Evolutionary conservation across 30 jellyfish, hydroid and myxozoan genomes (phyloP), one percentile per base, ranked within the genome.

Genomic region (Pseudorhiza aurosa): DNA sequence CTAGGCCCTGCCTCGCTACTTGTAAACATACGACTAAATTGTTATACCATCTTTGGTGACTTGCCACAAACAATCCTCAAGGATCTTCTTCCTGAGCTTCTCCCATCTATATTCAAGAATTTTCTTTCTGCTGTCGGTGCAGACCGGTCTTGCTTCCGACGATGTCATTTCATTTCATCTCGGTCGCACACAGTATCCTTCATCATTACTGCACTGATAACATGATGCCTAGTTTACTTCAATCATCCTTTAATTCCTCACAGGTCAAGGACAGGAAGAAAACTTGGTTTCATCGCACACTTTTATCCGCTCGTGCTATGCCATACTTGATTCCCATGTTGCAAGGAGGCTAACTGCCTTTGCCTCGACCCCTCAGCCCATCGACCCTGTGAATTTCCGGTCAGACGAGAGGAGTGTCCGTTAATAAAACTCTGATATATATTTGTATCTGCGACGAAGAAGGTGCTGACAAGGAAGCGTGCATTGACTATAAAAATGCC

Each of bases 101-200:
- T 78, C 91, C 96, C 96, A 87, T 68, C 56, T 76, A 56, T 50
- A 87, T 58, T 87, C 96, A 58, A 87, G 57, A 36, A 87, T 87
- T 55, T 87, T 87, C 45, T 42, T 67, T 37, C 87, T 65, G 85
- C 71, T 28, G 8, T 68, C 81, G 31, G 92, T 37, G 11, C 12
- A 72, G 28, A 67, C 24, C 17, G 18, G 64, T 29, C 68, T 3
- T 18, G 26, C 32, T 14, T 25, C 57, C 14, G 30, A 1, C 9
- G 56, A 19, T 4, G 40, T 27, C 83, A 70, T 70, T 30, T 70
- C 68, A 30, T 22, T 70, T 29, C 56, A 0, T 12, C 12, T 6
- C 1, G 22, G 28, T 18, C 28, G 40, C 83, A 70, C 24, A 14
- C 4, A 43, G 14, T 22, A 45, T 30, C 28, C 68, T 70, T 51